Conservation (phyloP, 2,797 vertebrate genomes). For the Luscinia megarhynchos region DNA sequence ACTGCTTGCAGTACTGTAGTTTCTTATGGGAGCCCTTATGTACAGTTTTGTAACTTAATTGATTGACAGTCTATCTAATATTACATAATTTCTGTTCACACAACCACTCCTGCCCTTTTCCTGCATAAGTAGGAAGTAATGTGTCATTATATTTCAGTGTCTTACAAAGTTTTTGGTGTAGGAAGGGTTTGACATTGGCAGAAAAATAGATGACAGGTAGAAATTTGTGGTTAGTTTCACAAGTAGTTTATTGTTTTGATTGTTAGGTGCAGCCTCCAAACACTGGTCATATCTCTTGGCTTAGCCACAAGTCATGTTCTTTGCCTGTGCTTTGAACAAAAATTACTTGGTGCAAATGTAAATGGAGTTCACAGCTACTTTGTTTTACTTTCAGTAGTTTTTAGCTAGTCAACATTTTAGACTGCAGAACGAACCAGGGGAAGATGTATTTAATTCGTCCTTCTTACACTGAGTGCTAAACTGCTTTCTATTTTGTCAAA, state of each 20-base stretch:
- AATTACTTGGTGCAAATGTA: neutral
- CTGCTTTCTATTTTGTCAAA: neutral
- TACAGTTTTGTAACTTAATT: neutral
- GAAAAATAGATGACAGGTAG: neutral
- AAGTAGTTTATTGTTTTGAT: neutral
- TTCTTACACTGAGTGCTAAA: rapidly evolving
- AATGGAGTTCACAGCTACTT: neutral
- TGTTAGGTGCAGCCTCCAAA: neutral
- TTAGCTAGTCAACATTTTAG: neutral
- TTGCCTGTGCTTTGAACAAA: neutral
- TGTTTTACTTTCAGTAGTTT: neutral
- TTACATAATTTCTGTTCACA: neutral
- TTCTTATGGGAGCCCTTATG: neutral
- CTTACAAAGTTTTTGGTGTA: neutral
- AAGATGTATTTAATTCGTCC: neutral
- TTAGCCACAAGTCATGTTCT: neutral
- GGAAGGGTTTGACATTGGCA: neutral
- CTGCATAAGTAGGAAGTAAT: neutral
- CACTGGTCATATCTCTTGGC: neutral
- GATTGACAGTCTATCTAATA: neutral
- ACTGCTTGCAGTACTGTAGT: neutral
- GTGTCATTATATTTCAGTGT: neutral
- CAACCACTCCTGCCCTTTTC: neutral
- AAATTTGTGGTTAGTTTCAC: neutral
- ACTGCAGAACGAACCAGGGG: neutral